phyloP scores from a whole-genome alignment of 2,113 vertebrate species.

The Scomber colias region DNA sequence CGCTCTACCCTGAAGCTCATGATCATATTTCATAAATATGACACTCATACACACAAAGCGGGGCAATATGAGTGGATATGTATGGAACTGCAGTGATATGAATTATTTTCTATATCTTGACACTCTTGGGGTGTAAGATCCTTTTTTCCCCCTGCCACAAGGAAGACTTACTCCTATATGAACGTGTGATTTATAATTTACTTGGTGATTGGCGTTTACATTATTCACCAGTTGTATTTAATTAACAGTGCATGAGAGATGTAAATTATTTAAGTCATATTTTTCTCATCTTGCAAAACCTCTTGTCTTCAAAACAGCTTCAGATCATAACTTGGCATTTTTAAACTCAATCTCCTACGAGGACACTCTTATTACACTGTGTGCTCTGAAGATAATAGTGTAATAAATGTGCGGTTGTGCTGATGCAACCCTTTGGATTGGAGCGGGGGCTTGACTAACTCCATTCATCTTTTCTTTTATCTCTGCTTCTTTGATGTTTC shows the following conservation, averaged over 20 bases:
- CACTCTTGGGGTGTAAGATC: neutral
- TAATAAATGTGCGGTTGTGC: neutral
- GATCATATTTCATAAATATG: slow-evolving; percentile 55
- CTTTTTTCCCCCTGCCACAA: neutral
- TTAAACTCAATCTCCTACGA: neutral
- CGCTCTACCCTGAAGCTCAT: slow-evolving; percentile 10
- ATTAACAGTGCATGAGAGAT: neutral
- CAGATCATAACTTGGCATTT: neutral
- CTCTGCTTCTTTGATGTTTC: slow-evolving; percentile 22
- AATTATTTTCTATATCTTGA: slow-evolving; percentile 3
- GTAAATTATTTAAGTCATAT: neutral
- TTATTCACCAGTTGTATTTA: neutral
- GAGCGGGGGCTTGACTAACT: neutral
- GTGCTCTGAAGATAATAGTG: neutral
- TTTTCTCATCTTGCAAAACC: too few species aligned
- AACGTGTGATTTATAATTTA: neutral
- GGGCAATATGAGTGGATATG: slow-evolving; percentile 7
- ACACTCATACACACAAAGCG: neutral
- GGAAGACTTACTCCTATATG: neutral
- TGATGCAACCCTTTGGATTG: neutral
- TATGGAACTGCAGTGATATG: neutral
- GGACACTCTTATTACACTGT: too few species aligned
- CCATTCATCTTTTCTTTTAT: slow-evolving; percentile 27
- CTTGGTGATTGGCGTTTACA: neutral
- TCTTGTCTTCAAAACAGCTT: neutral